Evolutionary conservation across 2,888 invertebrate species (phyloP), one percentile per base, ranked within the genome.

Genomic region (Stenichneumon culpator): DNA sequence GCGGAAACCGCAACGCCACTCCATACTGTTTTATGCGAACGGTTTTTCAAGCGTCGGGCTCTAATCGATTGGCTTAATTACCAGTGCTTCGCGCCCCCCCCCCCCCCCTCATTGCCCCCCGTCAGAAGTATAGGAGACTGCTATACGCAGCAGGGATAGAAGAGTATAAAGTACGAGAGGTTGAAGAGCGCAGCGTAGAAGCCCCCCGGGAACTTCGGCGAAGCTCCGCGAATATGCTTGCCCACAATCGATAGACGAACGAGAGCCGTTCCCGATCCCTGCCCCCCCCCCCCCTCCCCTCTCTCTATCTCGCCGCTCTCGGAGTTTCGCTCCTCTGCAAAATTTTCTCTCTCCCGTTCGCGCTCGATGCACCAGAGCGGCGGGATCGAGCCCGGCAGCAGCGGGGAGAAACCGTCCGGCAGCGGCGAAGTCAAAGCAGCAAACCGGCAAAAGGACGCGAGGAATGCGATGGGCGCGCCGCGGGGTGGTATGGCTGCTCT

Each of bases 401-500:
- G 89, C 91, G 90, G 90, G 89, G 86, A 91, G 90, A 25, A 57
- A 25, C 52, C 52, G 52, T 19, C 19, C 52, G 19, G 52, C 85
- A 83, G 84, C 72, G 82, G 90, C 91, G 91, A 86, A 91, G 90
- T 92, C 92, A 92, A 90, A 92, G 93, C 90, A 89, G 89, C 88
- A 87, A 81, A 79, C 82, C 90, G 91, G 87, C 87, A 90, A 89
- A 92, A 91, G 90, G 92, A 92, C 90, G 93, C 90, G 90, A 91
- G 91, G 93, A 93, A 93, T 92, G 92, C 91, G 92, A 90, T 91
- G 92, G 92, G 92, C 91, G 92, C 91, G 93, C 92, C 92, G 86
- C 88, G 88, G 92, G 91, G 89, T 91, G 90, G 88, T 89, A 32
- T 50, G 77, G 47, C 50, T 52, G 67, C 60, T 60, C 14, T n/a